Percentiles rank a stretch among this genome's conserved stretches.
phyloP scores from a whole-genome alignment of 1,140 invertebrate genomes.

The Calosoma granatense region DNA sequence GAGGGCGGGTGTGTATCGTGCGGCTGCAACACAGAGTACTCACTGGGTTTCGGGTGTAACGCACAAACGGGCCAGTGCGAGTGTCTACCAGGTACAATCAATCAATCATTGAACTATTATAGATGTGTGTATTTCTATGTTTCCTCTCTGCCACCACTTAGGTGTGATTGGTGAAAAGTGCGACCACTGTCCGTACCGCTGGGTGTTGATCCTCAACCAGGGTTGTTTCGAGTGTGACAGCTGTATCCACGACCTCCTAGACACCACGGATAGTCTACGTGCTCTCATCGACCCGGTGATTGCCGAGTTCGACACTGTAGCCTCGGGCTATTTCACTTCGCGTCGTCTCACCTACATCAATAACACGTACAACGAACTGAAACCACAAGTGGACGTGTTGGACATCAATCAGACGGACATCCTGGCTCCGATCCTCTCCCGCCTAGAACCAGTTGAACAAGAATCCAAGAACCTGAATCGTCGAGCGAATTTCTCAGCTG shows the following conservation, averaged over 20 bases:
- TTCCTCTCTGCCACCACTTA: no score
- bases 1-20: constrained; percentile 76
- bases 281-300: constrained; percentile 51
- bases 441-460: constrained; percentile 46
- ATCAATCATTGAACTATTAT: background rate
- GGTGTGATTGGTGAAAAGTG: constrained; percentile 87
- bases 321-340: constrained; percentile 66
- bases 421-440: constrained; percentile 45
- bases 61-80: constrained; percentile 82
- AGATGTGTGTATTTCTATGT: no score
- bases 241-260: constrained; percentile 78
- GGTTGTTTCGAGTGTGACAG: constrained; percentile 78
- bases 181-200: constrained; percentile 83
- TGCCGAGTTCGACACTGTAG: constrained; percentile 59
- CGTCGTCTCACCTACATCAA: constrained; percentile 66
- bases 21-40: constrained; percentile 78
- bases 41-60: constrained; percentile 82
- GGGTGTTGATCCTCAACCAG: constrained; percentile 54
- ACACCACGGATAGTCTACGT: constrained; percentile 71
- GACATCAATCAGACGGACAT: constrained; percentile 42
- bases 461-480: constrained; percentile 46
- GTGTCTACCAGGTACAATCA: constrained; percentile 67
- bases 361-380: constrained; percentile 48
- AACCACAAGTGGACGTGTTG: constrained; percentile 52
- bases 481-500: constrained; percentile 29